Base-by-base conservation (phyloP, 2,888 invertebrate species). In the Pollenia amentaria region DNA sequence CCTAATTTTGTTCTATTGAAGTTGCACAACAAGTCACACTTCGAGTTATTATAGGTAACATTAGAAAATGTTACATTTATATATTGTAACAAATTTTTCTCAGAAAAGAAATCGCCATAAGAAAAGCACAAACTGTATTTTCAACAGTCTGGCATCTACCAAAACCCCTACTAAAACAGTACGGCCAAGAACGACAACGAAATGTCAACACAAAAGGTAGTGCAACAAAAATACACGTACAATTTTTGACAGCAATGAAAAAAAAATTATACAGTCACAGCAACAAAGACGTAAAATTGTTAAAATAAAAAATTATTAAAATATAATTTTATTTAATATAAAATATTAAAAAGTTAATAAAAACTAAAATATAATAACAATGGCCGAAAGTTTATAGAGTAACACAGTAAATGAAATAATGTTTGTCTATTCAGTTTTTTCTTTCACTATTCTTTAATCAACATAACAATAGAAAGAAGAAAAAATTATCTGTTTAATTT, bases 131-230 rank as follows among this genome's bases (percentile, higher is more conserved):
- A 29, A 14, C 29, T 6, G 2, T 10, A 29, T 2, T 60, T 65
- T n/a, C 11, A 3, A 11, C 3, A 10, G 44, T 46, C 48, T 29
- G 75, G 62, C 75, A 75, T 8, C 51, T 8, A 12, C 42, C 7
- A n/a, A 9, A 11, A 3, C n/a, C 7, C 14, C 9, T 65, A 0
- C 18, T 4, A 65, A 40, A 40, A 9, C 40, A 51, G 70, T 29
- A 70, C 79, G 42, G 51, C 42, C 18, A 0, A 29, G 6, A 29
- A 69, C 14, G 29, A 9, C n/a, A 16, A 38, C 11, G 42, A 75
- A 79, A 12, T 69, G 84, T 84, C 84, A 84, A 2, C 79, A 62
- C 79, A 84, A 53, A 84, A 73, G 21, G 42, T 0, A 84, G 62
- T 62, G 44, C 51, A 79, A 79, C 60, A 73, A 84, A 79, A 78